phyloP scores from a whole-genome alignment of 2,797 vertebrate genomes.

The Brachymystax lenok region DNA sequence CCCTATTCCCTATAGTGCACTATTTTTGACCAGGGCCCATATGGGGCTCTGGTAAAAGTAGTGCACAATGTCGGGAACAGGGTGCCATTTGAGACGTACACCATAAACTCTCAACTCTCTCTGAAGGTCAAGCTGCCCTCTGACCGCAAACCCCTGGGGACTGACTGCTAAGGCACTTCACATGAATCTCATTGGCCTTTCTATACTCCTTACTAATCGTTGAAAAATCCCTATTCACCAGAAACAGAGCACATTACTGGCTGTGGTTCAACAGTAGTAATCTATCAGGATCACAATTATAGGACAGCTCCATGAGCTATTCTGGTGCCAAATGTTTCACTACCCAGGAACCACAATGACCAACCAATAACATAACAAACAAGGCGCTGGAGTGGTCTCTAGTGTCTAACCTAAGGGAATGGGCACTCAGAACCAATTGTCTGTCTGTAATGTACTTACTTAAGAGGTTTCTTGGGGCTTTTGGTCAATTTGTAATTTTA shows the following conservation, averaged over 20 bases:
- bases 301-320: not conserved
- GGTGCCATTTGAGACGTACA: too few relatives aligned
- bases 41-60: not conserved
- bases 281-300: slow-evolving; percentile 46
- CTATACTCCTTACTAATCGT: slow-evolving; percentile 16
- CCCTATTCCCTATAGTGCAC: not conserved
- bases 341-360: not conserved
- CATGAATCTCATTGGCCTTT: slow-evolving; percentile 24
- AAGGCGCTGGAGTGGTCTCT: not conserved
- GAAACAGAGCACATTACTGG: slow-evolving; percentile 25
- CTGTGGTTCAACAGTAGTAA: slow-evolving; percentile 19
- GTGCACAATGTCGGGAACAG: too few relatives aligned
- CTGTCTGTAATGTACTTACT: too few relatives aligned
- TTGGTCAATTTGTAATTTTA: not conserved
- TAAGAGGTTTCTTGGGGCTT: too few relatives aligned
- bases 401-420: not conserved
- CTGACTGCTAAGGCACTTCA: slow-evolving; percentile 30
- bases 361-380: not conserved
- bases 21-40: slow-evolving; percentile 36
- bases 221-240: slow-evolving; percentile 15
- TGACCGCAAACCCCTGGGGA: too few relatives aligned
- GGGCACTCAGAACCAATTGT: too few relatives aligned
- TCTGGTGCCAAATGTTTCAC: not conserved
- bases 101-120: too few relatives aligned
- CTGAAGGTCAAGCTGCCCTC: too few relatives aligned